These are phyloP conservation scores for Lepidocyrtinus sp. DNA, from an alignment of 2,888 invertebrate species.

Conservation along the genomic window DNA sequence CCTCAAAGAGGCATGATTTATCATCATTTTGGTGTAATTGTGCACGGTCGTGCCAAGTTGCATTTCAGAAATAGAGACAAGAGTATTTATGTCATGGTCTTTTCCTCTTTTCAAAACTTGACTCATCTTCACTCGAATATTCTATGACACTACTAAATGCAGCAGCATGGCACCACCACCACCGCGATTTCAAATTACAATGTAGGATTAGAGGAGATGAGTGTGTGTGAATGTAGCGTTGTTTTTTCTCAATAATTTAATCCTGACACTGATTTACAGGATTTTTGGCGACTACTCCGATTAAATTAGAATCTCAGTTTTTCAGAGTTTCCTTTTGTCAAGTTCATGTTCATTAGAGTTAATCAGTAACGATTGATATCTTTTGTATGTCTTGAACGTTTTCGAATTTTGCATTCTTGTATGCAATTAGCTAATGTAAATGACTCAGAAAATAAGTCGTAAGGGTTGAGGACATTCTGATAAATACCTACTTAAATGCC, in stretches of 20 bases:
- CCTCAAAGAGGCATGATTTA: neutral
- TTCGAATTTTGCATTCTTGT: too few relatives aligned
- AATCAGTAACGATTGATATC: too few relatives aligned
- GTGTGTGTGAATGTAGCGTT: neutral
- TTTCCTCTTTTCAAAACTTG: constrained; percentile 16
- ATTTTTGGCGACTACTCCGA: too few relatives aligned
- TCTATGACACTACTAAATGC: neutral
- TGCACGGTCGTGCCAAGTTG: constrained; percentile 20
- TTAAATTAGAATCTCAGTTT: neutral
- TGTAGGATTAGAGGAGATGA: neutral
- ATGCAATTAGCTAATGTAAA: neutral
- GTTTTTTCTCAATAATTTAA: neutral
- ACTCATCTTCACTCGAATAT: constrained; percentile 9
- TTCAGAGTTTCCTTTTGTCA: neutral
- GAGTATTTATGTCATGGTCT: constrained; percentile 55
- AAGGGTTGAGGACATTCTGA: neutral
- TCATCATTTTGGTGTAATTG: constrained; percentile 12
- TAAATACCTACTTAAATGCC: neutral
- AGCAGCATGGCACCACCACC: neutral
- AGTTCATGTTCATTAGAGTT: constrained; percentile 2
- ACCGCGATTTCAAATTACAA: too few relatives aligned
- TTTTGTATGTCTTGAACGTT: too few relatives aligned
- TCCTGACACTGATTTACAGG: neutral
- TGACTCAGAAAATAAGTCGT: neutral
- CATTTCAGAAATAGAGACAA: constrained; percentile 24